These are phyloP conservation scores for Pavo muticus DNA, from an alignment of 2,113 vertebrate species.

Conservation along the genomic window DNA sequence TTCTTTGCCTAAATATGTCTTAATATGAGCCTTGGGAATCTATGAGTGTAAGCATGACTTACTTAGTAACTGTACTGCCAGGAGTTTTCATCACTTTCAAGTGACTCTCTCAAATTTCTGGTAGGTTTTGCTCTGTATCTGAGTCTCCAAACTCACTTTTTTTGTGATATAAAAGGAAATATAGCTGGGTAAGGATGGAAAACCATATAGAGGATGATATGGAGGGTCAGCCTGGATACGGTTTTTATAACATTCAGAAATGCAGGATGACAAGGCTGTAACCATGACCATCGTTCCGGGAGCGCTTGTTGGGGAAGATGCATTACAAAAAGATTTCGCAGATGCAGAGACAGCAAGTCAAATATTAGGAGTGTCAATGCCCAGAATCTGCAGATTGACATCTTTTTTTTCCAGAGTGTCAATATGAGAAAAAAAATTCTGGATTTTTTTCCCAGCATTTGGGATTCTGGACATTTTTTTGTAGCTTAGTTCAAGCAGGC, in stretches of 20 bases:
- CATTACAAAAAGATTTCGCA: neutral
- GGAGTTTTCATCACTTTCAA: neutral
- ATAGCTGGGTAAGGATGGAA: neutral
- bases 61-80: neutral
- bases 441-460: neutral
- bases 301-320: accelerated
- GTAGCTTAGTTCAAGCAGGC: neutral
- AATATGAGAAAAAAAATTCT: neutral
- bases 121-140: neutral
- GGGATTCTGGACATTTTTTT: neutral
- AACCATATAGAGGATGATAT: neutral
- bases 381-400: neutral
- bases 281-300: neutral
- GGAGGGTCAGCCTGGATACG: neutral
- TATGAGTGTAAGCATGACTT: neutral
- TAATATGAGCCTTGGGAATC: neutral
- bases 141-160: neutral
- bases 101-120: neutral
- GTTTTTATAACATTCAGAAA: neutral
- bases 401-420: neutral
- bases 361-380: neutral
- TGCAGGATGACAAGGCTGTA: neutral
- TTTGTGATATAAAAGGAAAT: neutral
- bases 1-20: neutral
- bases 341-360: neutral